These are phyloP conservation scores for Frankliniella fusca DNA, from an alignment of 2,888 invertebrate genomes.

Conservation along the genomic window DNA sequence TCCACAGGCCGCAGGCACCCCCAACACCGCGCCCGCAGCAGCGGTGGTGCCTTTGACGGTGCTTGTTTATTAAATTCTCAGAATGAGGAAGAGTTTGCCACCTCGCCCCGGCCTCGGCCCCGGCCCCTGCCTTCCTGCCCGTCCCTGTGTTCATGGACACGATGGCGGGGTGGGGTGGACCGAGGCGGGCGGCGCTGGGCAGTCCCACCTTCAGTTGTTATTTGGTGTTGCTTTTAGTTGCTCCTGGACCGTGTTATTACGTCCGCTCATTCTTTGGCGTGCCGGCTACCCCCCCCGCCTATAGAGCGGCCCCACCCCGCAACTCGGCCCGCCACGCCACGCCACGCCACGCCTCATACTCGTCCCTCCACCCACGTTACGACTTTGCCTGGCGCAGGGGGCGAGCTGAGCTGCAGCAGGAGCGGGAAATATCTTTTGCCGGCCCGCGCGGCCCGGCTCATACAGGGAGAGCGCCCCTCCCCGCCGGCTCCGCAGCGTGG, in stretches of 20 bases:
- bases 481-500: too few species aligned
- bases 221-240: neutral
- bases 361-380: neutral
- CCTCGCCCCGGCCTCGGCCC: neutral
- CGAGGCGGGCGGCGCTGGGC: neutral
- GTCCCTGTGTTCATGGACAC: neutral
- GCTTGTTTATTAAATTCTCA: slow-evolving; percentile 18
- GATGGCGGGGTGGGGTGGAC: neutral
- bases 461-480: too few species aligned
- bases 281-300: neutral
- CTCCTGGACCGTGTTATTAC: neutral
- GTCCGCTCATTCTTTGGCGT: neutral
- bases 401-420: too few species aligned
- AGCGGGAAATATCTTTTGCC: too few species aligned
- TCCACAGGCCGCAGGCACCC: neutral
- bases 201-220: neutral
- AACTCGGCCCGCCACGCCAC: too few species aligned
- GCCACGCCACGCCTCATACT: neutral
- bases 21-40: too few species aligned
- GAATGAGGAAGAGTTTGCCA: neutral
- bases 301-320: too few species aligned
- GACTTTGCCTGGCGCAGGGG: neutral
- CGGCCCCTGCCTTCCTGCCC: neutral
- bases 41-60: neutral
- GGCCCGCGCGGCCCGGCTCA: too few species aligned